A percentile compares a stretch with the other conserved stretches of the same genome.
Conservation (phyloP, 2,888 invertebrate genomes). For the Cerastoderma edule region DNA sequence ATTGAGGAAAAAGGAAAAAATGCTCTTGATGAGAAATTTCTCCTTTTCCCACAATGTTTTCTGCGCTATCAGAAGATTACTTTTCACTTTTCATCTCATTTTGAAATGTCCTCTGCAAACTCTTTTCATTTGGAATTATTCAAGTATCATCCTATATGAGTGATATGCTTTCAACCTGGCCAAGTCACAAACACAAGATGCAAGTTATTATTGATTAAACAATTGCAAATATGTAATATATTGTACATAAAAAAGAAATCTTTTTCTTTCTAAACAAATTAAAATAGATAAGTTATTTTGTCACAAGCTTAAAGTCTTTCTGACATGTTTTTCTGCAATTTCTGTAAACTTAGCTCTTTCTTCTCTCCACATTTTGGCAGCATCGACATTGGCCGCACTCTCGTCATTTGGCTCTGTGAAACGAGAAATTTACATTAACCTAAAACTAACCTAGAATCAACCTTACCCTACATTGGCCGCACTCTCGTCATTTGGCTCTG, state of each 20-base stretch:
- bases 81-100: too few relatives aligned
- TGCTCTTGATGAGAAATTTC: too few relatives aligned
- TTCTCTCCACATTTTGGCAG: conserved; percentile 99
- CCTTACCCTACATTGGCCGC: too few relatives aligned
- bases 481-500: too few relatives aligned
- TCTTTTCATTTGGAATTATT: neutral
- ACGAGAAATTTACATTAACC: too few relatives aligned
- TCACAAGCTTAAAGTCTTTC: conserved; percentile 89
- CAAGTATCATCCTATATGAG: neutral
- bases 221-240: neutral
- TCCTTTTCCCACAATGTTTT: too few relatives aligned
- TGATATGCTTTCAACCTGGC: neutral
- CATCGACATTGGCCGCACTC: conserved; percentile 99
- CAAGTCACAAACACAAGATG: neutral
- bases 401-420: conserved; percentile 98
- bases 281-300: neutral
- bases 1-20: too few relatives aligned
- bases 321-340: conserved; percentile 95
- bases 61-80: too few relatives aligned
- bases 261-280: neutral
- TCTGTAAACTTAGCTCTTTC: conserved; percentile 95
- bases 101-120: too few relatives aligned
- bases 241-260: neutral
- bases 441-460: too few relatives aligned
- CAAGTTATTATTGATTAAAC: neutral